Evolutionary conservation across 1,140 invertebrate species (phyloP), one percentile per base, ranked within the genome.

Genomic region (Drosophila pachea): DNA sequence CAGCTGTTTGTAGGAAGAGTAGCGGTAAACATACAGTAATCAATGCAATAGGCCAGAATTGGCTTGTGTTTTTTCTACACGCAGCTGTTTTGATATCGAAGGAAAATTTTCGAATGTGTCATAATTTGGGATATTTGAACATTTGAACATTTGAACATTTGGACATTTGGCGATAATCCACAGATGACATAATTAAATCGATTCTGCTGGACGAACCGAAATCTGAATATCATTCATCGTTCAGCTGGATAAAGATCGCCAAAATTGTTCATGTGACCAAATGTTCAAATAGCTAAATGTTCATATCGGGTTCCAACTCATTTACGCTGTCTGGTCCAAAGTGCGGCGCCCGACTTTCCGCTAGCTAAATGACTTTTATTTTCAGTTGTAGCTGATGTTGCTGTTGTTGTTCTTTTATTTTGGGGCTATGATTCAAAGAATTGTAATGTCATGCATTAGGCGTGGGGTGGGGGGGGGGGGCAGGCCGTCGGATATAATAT

Each of bases 261-360:
- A 22, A 22, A 22, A 22, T 22, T 22, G 22, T 22, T 22, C 22
- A 22, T 3, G 3, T 22, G 22, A 22, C 1, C 32, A 47, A 7
- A 1, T 38, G 32, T 43, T n/a, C 7, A 9, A 42, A 49, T 42
- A 4, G 6, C 5, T 5, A 14, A 33, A n/a, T 22, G 63, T 52
- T 60, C 32, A 35, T 22, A 67, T 67, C 64, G 38, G 36, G 55
- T 67, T 67, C 64, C 64, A 67, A 53, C 35, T 43, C 55, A 67
- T 67, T 67, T 53, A 60, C 58, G 58, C 29, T 50, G 36, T 6
- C 16, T 7, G n/a, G 47, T 66, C 38, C 54, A 36, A 66, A 56
- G 55, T 66, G 14, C 33, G 45, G 33, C 16, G 45, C 67, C 33
- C 64, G 43, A 65, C 61, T 65, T 32, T 7, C 38, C 32, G 38